Evolutionary conservation across 2,888 invertebrate species (phyloP).

Genomic region (Leptura quadrifasciata): DNA sequence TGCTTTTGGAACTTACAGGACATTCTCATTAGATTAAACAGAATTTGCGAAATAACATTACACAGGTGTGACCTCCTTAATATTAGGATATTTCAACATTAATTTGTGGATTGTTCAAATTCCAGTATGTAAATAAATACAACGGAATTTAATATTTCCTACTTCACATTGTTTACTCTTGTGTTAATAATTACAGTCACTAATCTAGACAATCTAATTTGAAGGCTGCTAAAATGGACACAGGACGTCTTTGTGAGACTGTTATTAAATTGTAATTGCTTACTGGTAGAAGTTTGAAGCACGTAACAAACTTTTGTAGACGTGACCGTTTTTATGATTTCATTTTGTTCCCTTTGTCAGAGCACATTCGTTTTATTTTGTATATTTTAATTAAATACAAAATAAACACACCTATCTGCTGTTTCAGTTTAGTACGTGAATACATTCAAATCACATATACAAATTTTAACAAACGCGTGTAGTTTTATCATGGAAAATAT

Average conservation of each 20-base stretch:
- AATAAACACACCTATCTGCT: not conserved
- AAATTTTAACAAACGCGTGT: no score
- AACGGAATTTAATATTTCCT: not conserved
- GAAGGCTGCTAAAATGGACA: not conserved
- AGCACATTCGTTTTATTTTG: constrained; percentile 4
- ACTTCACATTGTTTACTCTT: not conserved
- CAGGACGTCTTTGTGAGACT: not conserved
- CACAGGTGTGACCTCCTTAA: no score
- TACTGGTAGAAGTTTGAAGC: constrained; percentile 54
- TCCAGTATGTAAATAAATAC: not conserved
- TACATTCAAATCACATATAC: not conserved
- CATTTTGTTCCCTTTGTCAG: constrained; percentile 12
- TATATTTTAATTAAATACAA: constrained; percentile 17
- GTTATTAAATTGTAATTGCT: constrained; percentile 58
- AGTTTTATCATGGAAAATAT: not conserved
- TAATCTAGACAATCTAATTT: not conserved
- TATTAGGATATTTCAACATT: no score
- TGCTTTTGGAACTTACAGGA: no score
- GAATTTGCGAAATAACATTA: no score
- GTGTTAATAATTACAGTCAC: not conserved
- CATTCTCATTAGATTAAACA: no score
- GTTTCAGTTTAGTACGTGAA: not conserved
- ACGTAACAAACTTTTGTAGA: constrained; percentile 51
- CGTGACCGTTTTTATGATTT: constrained; percentile 47
- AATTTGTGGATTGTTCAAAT: no score